Percentiles rank a stretch among this genome's conserved stretches.
phyloP scores from a whole-genome alignment of 2,113 vertebrate species.

The Tricholaema leucomelas region DNA sequence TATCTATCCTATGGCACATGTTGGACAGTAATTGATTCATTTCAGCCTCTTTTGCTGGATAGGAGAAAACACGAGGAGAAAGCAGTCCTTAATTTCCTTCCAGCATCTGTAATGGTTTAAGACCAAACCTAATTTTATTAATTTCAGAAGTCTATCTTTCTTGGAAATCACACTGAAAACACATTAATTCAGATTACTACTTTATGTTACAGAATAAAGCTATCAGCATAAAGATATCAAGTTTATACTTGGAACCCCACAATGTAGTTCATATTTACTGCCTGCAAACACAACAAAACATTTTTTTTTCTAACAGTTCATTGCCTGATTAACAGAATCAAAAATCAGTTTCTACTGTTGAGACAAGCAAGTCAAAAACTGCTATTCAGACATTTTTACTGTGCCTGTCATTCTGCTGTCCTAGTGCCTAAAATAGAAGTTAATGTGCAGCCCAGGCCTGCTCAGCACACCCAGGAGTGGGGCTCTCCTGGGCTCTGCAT shows the following conservation, averaged over 20 bases:
- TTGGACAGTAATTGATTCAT: neutral
- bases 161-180: neutral
- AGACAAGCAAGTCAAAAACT: slow-evolving; percentile 1
- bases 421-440: neutral
- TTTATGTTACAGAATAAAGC: neutral
- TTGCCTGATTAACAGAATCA: slow-evolving; percentile 24
- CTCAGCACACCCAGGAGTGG: neutral
- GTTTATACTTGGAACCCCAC: neutral
- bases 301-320: neutral
- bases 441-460: neutral
- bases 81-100: neutral
- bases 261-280: neutral
- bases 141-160: neutral
- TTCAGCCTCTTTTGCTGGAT: neutral
- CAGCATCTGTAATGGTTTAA: neutral
- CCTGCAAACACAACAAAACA: neutral
- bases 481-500: neutral
- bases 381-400: neutral
- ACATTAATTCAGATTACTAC: neutral
- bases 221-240: neutral
- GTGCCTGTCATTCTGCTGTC: neutral
- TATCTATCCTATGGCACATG: neutral
- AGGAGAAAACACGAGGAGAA: neutral
- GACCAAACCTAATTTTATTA: neutral
- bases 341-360: neutral